Conservation (phyloP, 1,140 invertebrate genomes). For the Bradysia coprophila region DNA sequence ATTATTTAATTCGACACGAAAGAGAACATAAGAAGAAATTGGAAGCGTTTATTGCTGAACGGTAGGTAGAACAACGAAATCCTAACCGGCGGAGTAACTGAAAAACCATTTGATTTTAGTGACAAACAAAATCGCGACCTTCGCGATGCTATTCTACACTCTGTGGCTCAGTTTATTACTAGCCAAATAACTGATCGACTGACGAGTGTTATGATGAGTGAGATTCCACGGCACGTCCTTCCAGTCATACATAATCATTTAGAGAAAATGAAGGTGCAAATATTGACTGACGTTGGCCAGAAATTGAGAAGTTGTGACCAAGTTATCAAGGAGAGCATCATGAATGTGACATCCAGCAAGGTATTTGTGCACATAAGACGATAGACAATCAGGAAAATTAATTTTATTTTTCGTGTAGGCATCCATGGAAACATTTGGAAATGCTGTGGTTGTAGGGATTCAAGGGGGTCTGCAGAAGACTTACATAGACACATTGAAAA, state of each 20-base stretch:
- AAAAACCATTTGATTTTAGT: slow-evolving; percentile 5
- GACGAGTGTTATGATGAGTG: slow-evolving; percentile 23
- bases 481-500: slow-evolving; percentile 50
- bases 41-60: slow-evolving; percentile 12
- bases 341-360: slow-evolving; percentile 54
- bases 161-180: slow-evolving; percentile 21
- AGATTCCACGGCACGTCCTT: slow-evolving; percentile 28
- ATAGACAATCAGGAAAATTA: not conserved
- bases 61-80: slow-evolving; percentile 10
- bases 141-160: slow-evolving; percentile 24
- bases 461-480: slow-evolving; percentile 15
- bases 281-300: slow-evolving; percentile 47
- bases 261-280: slow-evolving; percentile 42
- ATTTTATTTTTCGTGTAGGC: slow-evolving; percentile 24
- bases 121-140: slow-evolving; percentile 25
- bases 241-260: slow-evolving; percentile 33
- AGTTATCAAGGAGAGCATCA: slow-evolving; percentile 57
- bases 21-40: slow-evolving; percentile 22
- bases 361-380: slow-evolving; percentile 23
- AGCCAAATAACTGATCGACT: slow-evolving; percentile 26
- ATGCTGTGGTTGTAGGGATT: slow-evolving; percentile 38
- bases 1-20: slow-evolving; percentile 23
- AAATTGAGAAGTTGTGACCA: slow-evolving; percentile 52
- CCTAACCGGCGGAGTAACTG: too few relatives aligned
- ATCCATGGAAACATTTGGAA: slow-evolving; percentile 51